Percentiles rank a stretch among this genome's conserved stretches.
phyloP scores from a whole-genome alignment of 2,888 invertebrate species.

The Lissonota sp. region DNA sequence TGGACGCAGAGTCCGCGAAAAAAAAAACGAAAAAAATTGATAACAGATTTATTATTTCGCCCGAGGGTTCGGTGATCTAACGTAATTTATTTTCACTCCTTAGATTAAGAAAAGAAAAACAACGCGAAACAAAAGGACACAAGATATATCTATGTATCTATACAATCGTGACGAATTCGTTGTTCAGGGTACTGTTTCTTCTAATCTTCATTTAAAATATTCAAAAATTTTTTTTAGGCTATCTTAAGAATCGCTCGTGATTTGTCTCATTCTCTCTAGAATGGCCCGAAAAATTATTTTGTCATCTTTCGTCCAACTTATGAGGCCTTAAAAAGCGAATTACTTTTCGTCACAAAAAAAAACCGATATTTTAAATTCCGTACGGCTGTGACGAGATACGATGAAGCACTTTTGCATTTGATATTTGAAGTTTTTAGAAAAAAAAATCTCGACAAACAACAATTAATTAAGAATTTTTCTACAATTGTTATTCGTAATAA shows the following conservation, averaged over 20 bases:
- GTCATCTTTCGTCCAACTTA: conserved; percentile 24
- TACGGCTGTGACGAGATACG: conserved; percentile 60
- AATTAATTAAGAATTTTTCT: conserved; percentile 1
- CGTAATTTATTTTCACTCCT: conserved; percentile 74
- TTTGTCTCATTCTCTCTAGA: conserved; percentile 7
- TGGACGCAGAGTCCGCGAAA: conserved; percentile 8
- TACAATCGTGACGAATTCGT: conserved; percentile 66
- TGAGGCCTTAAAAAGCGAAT: conserved; percentile 51
- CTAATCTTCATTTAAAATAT: conserved; percentile 37
- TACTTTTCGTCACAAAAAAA: neutral
- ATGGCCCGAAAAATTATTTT: neutral
- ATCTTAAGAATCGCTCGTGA: conserved; percentile 5
- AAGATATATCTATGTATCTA: too few relatives aligned
- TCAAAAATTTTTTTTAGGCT: conserved; percentile 29
- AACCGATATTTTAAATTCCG: conserved; percentile 38
- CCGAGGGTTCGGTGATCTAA: conserved; percentile 52
- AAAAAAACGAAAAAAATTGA: neutral
- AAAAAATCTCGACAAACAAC: neutral
- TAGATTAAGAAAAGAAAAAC: conserved; percentile 58
- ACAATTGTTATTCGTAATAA: conserved; percentile 31
- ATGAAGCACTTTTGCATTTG: neutral
- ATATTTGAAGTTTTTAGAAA: neutral
- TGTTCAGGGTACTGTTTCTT: conserved; percentile 71
- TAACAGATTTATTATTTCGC: conserved; percentile 41
- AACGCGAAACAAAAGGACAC: conserved; percentile 43